phyloP scores from a whole-genome alignment of 1,140 invertebrate genomes.

The Samia ricini region DNA sequence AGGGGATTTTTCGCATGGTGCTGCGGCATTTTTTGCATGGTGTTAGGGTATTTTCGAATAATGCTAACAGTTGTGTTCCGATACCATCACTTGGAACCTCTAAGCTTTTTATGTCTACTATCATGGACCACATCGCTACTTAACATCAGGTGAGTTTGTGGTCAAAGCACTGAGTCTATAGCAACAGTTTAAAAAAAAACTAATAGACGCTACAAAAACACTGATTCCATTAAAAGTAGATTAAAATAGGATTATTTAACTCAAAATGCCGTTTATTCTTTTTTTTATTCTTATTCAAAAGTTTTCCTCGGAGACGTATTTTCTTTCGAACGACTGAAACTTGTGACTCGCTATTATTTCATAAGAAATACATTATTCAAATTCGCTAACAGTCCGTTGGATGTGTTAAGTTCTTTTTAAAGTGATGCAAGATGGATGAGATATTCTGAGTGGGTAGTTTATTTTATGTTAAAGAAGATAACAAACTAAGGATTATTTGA shows the following conservation, averaged over 20 bases:
- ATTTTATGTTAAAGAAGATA: background rate
- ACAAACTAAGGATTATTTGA: background rate
- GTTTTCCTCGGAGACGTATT: background rate
- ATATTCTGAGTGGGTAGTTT: background rate
- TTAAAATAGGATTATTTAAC: background rate
- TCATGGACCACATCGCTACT: too few species aligned
- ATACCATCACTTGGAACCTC: too few species aligned
- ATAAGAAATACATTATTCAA: slow-evolving; percentile 48
- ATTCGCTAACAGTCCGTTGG: slow-evolving; percentile 32
- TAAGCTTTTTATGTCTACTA: too few species aligned
- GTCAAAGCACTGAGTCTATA: too few species aligned
- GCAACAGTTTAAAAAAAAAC: too few species aligned
- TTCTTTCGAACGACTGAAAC: slow-evolving; percentile 30
- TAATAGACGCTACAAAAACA: too few species aligned
- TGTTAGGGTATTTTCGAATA: too few species aligned
- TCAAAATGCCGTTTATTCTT: background rate
- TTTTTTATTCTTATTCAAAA: background rate
- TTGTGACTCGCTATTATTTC: slow-evolving; percentile 43
- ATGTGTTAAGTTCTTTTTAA: slow-evolving; percentile 30
- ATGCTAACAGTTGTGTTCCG: too few species aligned
- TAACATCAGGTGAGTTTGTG: too few species aligned
- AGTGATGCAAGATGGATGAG: slow-evolving; percentile 12
- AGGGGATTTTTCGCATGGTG: too few species aligned
- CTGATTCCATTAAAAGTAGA: background rate
- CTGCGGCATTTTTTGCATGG: too few species aligned